Conservation (phyloP, 2,888 invertebrate genomes). For the Eurytoma adleriae region DNA sequence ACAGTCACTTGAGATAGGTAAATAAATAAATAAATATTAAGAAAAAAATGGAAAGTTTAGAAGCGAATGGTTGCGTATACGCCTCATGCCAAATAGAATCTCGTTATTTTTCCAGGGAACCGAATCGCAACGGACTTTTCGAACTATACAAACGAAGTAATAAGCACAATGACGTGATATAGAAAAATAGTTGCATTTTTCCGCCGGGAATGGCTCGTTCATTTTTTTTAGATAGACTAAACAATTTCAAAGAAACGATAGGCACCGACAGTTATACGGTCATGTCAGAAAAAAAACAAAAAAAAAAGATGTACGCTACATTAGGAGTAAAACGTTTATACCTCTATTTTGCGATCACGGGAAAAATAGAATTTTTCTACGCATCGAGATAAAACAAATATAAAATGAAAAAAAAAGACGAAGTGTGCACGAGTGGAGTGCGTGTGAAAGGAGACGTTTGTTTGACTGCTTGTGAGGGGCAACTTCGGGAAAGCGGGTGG, state of each 20-base stretch:
- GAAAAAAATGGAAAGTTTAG: slow-evolving; percentile 8
- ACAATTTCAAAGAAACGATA: slow-evolving; percentile 31
- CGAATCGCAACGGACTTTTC: slow-evolving; percentile 42
- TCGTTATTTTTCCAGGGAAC: slow-evolving; percentile 55
- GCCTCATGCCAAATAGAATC: slow-evolving; percentile 57
- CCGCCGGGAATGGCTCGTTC: slow-evolving; percentile 29
- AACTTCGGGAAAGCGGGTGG: too few relatives aligned
- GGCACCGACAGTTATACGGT: slow-evolving; percentile 35
- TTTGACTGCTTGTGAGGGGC: too few relatives aligned
- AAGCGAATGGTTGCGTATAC: slow-evolving; percentile 41
- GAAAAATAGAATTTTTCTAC: slow-evolving; percentile 50
- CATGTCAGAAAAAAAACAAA: too few relatives aligned
- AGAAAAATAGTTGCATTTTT: slow-evolving; percentile 45
- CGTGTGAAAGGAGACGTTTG: too few relatives aligned
- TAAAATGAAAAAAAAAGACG: background rate
- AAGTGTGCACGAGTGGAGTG: too few relatives aligned
- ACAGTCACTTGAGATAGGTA: slow-evolving; percentile 39
- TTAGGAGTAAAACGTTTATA: slow-evolving; percentile 64
- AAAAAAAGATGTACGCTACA: slow-evolving; percentile 63
- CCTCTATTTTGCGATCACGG: slow-evolving; percentile 59
- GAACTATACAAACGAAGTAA: slow-evolving; percentile 34
- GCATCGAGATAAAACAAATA: slow-evolving; percentile 30
- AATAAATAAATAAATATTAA: slow-evolving; percentile 28
- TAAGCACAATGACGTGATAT: slow-evolving; percentile 49
- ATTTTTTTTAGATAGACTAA: slow-evolving; percentile 44